A percentile compares a stretch with the other conserved stretches of the same genome.
phyloP scores from a whole-genome alignment of 2,113 vertebrate species.

The Cyphomyrus discorhynchus region DNA sequence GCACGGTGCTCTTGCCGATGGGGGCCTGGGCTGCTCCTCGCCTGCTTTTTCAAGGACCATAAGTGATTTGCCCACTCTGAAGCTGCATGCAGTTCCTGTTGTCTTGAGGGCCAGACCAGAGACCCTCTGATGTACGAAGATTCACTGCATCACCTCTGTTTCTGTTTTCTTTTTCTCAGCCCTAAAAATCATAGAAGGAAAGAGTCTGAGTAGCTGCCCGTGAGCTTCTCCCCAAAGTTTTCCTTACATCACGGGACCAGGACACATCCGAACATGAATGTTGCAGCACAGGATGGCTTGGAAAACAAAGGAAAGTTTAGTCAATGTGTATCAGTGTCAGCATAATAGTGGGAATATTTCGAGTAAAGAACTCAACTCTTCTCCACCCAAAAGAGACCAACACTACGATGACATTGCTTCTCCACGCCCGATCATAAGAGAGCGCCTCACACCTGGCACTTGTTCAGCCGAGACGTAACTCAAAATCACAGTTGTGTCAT shows the following conservation, averaged over 20 bases:
- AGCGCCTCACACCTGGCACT: neutral
- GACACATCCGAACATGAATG: neutral
- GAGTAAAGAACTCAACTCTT: no score
- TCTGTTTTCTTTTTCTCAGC: neutral
- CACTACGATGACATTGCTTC: neutral
- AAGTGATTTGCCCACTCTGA: constrained; percentile 25
- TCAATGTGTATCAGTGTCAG: neutral
- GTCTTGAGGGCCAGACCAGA: neutral
- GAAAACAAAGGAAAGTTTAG: neutral
- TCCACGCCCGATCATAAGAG: neutral
- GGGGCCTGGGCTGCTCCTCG: neutral
- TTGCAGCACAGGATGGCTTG: neutral
- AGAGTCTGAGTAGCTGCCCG: neutral
- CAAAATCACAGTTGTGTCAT: neutral
- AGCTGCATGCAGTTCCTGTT: neutral
- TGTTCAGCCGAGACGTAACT: neutral
- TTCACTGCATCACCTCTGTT: neutral
- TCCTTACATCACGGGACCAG: neutral
- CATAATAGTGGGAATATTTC: neutral
- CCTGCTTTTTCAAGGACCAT: constrained; percentile 33
- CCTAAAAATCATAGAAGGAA: neutral
- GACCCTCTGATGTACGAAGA: neutral
- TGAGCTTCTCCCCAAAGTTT: neutral
- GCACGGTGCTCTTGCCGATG: constrained; percentile 39
- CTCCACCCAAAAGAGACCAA: neutral